phyloP scores from a whole-genome alignment of 1,140 invertebrate species.

The Carposina sasakii region DNA sequence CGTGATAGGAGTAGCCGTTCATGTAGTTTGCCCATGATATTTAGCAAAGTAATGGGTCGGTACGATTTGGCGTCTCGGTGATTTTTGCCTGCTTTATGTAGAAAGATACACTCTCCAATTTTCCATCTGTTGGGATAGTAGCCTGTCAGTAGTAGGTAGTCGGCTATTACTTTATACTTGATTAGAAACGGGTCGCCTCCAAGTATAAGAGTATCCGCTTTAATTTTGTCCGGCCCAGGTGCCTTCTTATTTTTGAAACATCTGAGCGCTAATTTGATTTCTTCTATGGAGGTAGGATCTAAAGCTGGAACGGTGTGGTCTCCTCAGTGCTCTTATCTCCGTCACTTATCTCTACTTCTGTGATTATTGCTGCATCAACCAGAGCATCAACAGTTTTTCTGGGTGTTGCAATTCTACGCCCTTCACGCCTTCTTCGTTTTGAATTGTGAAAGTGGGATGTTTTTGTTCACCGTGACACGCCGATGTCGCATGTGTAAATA shows the following conservation, averaged over 20 bases:
- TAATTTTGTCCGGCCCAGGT: constrained; percentile 5
- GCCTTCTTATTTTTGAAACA: constrained; percentile 12
- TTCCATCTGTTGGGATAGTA: constrained; percentile 12
- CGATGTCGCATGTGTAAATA: too few relatives aligned
- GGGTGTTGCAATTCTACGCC: too few relatives aligned
- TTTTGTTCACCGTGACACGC: too few relatives aligned
- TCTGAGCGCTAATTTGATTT: constrained; percentile 1
- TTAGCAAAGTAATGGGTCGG: constrained; percentile 8
- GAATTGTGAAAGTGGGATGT: too few relatives aligned
- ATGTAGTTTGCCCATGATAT: constrained; percentile 12
- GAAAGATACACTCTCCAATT: constrained; percentile 10
- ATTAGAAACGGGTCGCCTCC: neutral
- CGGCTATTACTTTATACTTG: neutral
- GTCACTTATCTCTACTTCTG: too few relatives aligned
- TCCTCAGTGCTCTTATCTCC: neutral
- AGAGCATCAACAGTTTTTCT: neutral
- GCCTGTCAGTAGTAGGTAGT: constrained; percentile 5
- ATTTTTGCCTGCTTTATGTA: constrained; percentile 9
- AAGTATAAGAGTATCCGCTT: constrained; percentile 4
- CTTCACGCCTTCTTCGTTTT: too few relatives aligned
- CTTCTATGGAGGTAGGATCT: neutral
- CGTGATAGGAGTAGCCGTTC: constrained; percentile 1
- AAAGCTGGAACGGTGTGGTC: constrained; percentile 5
- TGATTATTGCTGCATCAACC: constrained; percentile 5
- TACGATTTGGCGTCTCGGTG: constrained; percentile 5